phyloP scores from a whole-genome alignment of 2,888 invertebrate genomes.

The Mesorhabditis spiculigera region DNA sequence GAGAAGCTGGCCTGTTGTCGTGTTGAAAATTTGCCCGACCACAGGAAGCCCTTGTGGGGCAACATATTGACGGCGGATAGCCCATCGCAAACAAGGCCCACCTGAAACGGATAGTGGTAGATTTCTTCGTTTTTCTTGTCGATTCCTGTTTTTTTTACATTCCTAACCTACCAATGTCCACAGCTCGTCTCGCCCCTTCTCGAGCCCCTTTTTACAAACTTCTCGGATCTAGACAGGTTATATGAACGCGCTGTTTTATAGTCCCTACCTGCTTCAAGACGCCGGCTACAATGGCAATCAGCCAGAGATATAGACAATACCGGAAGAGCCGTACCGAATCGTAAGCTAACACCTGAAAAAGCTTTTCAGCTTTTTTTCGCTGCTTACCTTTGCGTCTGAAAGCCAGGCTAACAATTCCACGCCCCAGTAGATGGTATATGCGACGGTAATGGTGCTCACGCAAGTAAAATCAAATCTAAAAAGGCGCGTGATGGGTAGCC shows the following conservation, averaged over 20 bases:
- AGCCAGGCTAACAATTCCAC: slow-evolving; percentile 47
- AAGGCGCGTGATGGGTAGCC: background rate
- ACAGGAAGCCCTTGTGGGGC: slow-evolving; percentile 32
- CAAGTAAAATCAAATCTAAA: slow-evolving; percentile 9
- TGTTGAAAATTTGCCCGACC: slow-evolving; percentile 44
- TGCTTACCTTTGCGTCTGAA: slow-evolving; percentile 35
- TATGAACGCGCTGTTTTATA: background rate
- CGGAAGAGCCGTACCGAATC: slow-evolving; percentile 38
- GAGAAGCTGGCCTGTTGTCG: slow-evolving; percentile 41
- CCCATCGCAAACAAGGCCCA: slow-evolving; percentile 41
- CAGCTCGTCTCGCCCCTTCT: slow-evolving; percentile 8
- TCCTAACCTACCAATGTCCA: background rate
- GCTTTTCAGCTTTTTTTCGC: background rate
- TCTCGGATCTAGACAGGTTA: background rate
- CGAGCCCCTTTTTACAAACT: background rate
- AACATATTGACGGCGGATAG: slow-evolving; percentile 41
- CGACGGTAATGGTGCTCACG: slow-evolving; percentile 33
- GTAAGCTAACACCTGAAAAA: slow-evolving; percentile 21
- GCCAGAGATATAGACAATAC: slow-evolving; percentile 48
- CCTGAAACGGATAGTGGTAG: slow-evolving; percentile 5
- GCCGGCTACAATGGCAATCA: slow-evolving; percentile 37
- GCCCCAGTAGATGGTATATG: slow-evolving; percentile 47
- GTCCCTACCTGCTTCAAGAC: slow-evolving; percentile 25
- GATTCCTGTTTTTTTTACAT: no score
- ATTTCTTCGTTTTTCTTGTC: slow-evolving; percentile 4